Base-by-base conservation (phyloP, 2,797 vertebrate genomes). In the Cryptoblepharus egeriae region DNA sequence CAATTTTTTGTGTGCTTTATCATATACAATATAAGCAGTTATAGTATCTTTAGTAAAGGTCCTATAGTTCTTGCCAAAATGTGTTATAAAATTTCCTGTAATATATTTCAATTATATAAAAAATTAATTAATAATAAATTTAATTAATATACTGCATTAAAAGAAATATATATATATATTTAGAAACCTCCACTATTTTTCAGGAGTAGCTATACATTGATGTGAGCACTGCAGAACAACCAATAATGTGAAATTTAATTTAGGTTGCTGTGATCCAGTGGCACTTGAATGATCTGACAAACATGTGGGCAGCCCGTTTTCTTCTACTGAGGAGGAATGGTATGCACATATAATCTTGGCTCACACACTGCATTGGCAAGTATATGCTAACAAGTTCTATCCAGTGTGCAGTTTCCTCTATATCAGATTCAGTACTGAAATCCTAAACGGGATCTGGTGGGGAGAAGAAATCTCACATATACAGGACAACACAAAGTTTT, bases 21-120 rank as follows among this genome's bases (percentile, higher is more conserved):
- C n/a, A n/a, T n/a, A n/a, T n/a, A n/a, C n/a, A n/a, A n/a, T n/a
- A n/a, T n/a, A n/a, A n/a, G n/a, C n/a, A n/a, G 2, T 75, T 74
- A 80, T 79, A 58, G 30, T 71, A 79, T 80, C 28, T 79, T 85
- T 82, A 88, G 39, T 52, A 64, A 65, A 45, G 55, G 42, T 30
- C 79, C 63, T 79, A 75, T 75, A 88, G 52, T 3, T 3, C 71
- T 80, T 75, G 4, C 11, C 65, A 15, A 20, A 67, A 45, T 22
- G 37, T 22, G 37, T 75, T 5, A 13, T 0, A 0, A 58, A 3
- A 81, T 86, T 89, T 80, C 61, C 85, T 18, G 61, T 61, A 22
- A 68, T 81, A 81, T 83, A 70, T 87, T 86, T 73, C 64, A 35
- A 61, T 76, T 4, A 65, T 67, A 5, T 24, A n/a, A n/a, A n/a